Evolutionary conservation across 2,888 invertebrate genomes (phyloP).

Genomic region (Harpalus rubripes): DNA sequence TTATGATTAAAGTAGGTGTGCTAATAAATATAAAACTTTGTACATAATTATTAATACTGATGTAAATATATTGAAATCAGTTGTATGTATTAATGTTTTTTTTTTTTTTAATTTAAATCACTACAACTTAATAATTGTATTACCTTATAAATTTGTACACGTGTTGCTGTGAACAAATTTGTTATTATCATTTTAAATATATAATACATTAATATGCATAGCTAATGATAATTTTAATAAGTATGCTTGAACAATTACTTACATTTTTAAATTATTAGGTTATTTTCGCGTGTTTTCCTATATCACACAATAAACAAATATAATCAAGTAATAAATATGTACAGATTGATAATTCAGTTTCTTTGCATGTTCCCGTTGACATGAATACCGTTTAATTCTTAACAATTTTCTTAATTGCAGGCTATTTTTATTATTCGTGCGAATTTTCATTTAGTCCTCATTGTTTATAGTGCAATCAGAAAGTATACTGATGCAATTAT

Average conservation of each 20-base stretch:
- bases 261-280: constrained; percentile 5
- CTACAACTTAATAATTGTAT: background rate
- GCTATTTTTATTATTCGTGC: constrained; percentile 54
- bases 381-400: constrained; percentile 42
- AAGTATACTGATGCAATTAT: constrained; percentile 51
- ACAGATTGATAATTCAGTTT: constrained; percentile 9
- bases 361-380: constrained; percentile 32
- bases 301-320: background rate
- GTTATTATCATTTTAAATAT: background rate
- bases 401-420: constrained; percentile 52
- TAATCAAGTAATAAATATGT: constrained; percentile 3
- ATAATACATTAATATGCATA: background rate
- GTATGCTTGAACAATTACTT: background rate
- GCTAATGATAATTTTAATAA: background rate
- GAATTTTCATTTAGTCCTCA: constrained; percentile 47
- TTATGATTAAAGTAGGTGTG: background rate
- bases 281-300: background rate
- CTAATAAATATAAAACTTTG: background rate
- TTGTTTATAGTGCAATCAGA: constrained; percentile 51
- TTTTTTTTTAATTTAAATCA: constrained; percentile 16
- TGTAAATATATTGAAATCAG: constrained; percentile 4
- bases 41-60: background rate
- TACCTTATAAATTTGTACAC: background rate
- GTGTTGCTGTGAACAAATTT: background rate
- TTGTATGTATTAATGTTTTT: background rate